A percentile compares a stretch with the other conserved stretches of the same genome.
Evolutionary conservation across 2,888 invertebrate species (phyloP).

Genomic region (Rhagium mordax): DNA sequence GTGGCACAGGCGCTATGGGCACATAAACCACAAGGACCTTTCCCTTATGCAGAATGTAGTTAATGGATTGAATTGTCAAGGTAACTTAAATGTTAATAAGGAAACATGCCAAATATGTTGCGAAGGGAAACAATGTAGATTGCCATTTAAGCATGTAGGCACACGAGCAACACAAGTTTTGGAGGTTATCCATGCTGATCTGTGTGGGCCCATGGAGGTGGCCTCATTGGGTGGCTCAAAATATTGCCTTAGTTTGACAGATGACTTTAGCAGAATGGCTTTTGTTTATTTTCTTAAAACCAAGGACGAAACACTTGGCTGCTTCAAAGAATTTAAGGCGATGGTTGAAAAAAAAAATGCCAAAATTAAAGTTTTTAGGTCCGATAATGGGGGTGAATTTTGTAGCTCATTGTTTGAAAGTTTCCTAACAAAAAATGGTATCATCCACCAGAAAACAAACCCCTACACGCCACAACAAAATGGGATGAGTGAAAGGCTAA

Average conservation of each 20-base stretch:
- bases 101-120: constrained; percentile 27
- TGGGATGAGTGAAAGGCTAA: no score
- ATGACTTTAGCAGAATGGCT: constrained; percentile 41
- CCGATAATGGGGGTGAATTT: no score
- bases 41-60: no score
- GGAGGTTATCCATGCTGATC: constrained; percentile 42
- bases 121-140: constrained; percentile 32
- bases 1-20: constrained; percentile 42
- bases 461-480: no score
- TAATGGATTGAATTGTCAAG: no score
- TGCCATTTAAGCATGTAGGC: constrained; percentile 21
- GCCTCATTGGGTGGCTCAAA: constrained; percentile 37
- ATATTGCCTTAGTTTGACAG: constrained; percentile 42
- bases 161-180: constrained; percentile 32
- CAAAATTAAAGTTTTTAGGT: no score
- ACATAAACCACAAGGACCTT: constrained; percentile 38
- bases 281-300: constrained; percentile 44
- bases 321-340: no score
- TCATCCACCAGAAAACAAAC: no score
- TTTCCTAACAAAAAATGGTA: no score
- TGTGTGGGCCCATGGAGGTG: no score
- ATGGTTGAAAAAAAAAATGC: no score
- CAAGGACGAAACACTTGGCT: constrained; percentile 41
- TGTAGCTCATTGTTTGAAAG: no score
- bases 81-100: constrained; percentile 18